phyloP scores from a whole-genome alignment of 2,888 invertebrate species.

The Yponomeuta sedellus region DNA sequence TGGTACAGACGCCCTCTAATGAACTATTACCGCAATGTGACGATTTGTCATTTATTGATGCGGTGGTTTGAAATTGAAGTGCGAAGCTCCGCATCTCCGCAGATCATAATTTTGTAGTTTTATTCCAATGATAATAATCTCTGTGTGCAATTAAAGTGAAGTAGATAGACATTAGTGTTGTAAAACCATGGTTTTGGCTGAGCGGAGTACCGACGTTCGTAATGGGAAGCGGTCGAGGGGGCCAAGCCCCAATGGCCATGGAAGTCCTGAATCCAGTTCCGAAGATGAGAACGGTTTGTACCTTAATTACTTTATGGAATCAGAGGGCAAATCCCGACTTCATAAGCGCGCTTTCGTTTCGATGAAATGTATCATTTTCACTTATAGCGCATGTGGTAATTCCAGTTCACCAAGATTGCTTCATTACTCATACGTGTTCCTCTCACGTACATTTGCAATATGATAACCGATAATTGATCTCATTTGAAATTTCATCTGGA shows the following conservation, averaged over 20 bases:
- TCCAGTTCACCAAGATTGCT: neutral
- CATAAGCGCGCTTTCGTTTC: neutral
- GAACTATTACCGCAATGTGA: conserved; percentile 37
- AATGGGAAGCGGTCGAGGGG: conserved; percentile 93
- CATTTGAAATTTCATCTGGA: conserved; percentile 32
- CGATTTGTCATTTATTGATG: conserved; percentile 73
- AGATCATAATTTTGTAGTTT: conserved; percentile 28
- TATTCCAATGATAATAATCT: conserved; percentile 28
- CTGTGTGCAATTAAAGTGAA: conserved; percentile 22
- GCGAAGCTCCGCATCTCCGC: conserved; percentile 53
- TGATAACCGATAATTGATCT: conserved; percentile 6
- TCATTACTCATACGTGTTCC: conserved; percentile 6
- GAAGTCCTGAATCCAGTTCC: conserved; percentile 87
- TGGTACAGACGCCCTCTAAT: conserved; percentile 61
- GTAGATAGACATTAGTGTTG: conserved; percentile 11
- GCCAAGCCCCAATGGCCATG: conserved; percentile 92
- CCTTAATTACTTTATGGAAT: neutral
- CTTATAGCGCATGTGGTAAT: conserved; percentile 18
- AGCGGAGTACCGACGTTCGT: conserved; percentile 89
- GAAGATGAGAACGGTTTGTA: conserved; percentile 89
- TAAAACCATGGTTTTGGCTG: conserved; percentile 87
- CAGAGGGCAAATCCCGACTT: neutral
- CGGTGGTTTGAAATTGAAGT: conserved; percentile 74
- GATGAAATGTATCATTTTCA: neutral
- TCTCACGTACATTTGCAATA: neutral